These are phyloP conservation scores for Euphydryas editha DNA, from an alignment of 2,888 invertebrate genomes.

Conservation along the genomic window DNA sequence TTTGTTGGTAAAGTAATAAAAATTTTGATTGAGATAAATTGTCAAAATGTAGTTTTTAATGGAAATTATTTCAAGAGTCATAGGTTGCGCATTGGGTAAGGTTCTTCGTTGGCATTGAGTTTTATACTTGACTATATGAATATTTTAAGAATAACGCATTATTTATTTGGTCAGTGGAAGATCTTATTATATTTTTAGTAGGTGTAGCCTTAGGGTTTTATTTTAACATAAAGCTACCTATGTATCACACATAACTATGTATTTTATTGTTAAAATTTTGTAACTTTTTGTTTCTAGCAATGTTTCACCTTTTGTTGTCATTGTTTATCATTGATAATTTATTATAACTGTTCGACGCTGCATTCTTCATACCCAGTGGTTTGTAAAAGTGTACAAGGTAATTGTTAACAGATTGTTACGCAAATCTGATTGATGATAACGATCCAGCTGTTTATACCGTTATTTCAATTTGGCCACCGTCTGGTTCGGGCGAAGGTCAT, in stretches of 20 bases:
- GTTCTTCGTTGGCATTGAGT: conserved; percentile 32
- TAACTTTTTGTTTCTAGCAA: conserved; percentile 17
- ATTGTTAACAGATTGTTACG: conserved; percentile 80
- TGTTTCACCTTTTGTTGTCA: conserved; percentile 21
- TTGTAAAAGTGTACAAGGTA: conserved; percentile 64
- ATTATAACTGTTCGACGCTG: conserved; percentile 44
- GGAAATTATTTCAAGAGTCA: background rate
- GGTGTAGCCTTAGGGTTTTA: conserved; percentile 41
- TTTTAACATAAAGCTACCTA: conserved; percentile 20
- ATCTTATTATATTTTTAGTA: conserved; percentile 44
- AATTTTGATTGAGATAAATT: background rate
- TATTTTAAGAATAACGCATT: conserved; percentile 23
- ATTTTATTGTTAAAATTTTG: conserved; percentile 18
- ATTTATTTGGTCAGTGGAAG: conserved; percentile 53
- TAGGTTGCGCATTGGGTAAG: background rate
- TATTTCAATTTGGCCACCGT: conserved; percentile 79
- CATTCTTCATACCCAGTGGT: conserved; percentile 64
- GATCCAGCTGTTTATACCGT: conserved; percentile 70
- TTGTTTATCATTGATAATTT: conserved; percentile 33
- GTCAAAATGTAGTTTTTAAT: background rate
- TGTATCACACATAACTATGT: conserved; percentile 9
- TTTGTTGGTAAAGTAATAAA: background rate
- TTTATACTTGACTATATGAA: conserved; percentile 38
- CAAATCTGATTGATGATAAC: conserved; percentile 82
- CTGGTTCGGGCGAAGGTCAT: conserved; percentile 64